Evolutionary conservation across 2,113 vertebrate species (phyloP), one percentile per base, ranked within the genome.

Genomic region (Nothoprocta pentlandii): DNA sequence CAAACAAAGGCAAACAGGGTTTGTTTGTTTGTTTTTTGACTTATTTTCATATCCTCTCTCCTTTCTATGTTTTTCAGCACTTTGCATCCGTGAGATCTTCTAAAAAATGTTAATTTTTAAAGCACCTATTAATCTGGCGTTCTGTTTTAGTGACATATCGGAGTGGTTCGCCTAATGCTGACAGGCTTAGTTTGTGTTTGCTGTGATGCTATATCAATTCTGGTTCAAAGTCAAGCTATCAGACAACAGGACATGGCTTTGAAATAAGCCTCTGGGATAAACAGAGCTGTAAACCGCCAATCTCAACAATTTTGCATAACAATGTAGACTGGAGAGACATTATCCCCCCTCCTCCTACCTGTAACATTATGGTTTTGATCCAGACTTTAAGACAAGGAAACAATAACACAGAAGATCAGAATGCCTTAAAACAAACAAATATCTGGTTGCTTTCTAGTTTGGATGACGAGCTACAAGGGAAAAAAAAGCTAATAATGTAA

Each of bases 191-290:
- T 79, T 32, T 68, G 58, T 0, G 1, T 67, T 75, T 64, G 34
- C 59, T 64, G 46, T 23, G 71, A n/a, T 70, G 54, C 83, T 6
- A 1, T 39, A 42, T 70, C 54, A 6, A 2, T 34, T 85, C 75
- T 68, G 62, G 78, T 76, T 94, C 80, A 84, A 85, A 89, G 74
- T 49, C 39, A 42, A 69, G 39, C 64, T 47, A 49, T 79, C 64
- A 53, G 79, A 62, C 62, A 36, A 30, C 39, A 62, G 49, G 51
- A 62, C 44, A 4, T 3, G 77, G 73, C 81, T 82, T 13, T 87
- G 85, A 90, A 96, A 89, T 3, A 44, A 91, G n/a, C 8, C 62
- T 20, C 42, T 51, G 86, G n/a, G 69, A 76, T 64, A 76, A 87
- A 66, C n/a, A 68, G 44, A 81, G 9, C 30, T 67, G 36, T 41